These are phyloP conservation scores for Tetropium fuscum DNA, from an alignment of 2,888 invertebrate genomes.

Conservation along the genomic window DNA sequence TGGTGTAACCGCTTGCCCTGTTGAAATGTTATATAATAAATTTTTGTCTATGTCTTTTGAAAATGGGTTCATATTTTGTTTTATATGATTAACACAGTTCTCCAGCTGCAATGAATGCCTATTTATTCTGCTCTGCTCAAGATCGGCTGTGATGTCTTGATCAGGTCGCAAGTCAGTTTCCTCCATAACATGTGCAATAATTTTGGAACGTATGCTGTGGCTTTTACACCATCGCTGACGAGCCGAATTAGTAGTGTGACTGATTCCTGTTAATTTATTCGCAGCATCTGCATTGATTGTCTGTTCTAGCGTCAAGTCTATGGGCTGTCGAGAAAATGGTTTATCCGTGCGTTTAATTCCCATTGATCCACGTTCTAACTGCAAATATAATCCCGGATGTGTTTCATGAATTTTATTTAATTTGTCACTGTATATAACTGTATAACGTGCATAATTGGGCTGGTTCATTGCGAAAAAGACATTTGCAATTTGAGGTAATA, in stretches of 20 bases:
- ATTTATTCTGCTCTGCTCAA: slow-evolving; percentile 9
- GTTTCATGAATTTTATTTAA: slow-evolving; percentile 25
- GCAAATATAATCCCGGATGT: slow-evolving; percentile 27
- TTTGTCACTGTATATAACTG: slow-evolving; percentile 42
- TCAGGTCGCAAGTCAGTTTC: neutral
- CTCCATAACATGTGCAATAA: slow-evolving; percentile 19
- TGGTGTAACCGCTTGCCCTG: slow-evolving; percentile 18
- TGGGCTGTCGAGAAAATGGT: slow-evolving; percentile 32
- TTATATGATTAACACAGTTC: slow-evolving; percentile 19
- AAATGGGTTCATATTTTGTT: slow-evolving; percentile 30
- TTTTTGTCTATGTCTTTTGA: slow-evolving; percentile 4
- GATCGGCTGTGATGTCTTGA: slow-evolving; percentile 11
- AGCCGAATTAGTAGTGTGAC: slow-evolving; percentile 30
- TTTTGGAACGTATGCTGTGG: slow-evolving; percentile 34
- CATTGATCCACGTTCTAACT: slow-evolving; percentile 32
- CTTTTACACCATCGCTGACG: slow-evolving; percentile 37
- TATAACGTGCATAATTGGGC: slow-evolving; percentile 34
- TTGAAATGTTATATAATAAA: slow-evolving; percentile 23
- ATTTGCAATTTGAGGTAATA: slow-evolving; percentile 41
- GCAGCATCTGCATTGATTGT: slow-evolving; percentile 52
- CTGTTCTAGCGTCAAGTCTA: slow-evolving; percentile 45
- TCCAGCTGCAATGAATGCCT: slow-evolving; percentile 5
- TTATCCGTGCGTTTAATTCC: slow-evolving; percentile 37
- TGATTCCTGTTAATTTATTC: slow-evolving; percentile 18
- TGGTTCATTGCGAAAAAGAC: slow-evolving; percentile 33